These are phyloP conservation scores for Ridgeia piscesae DNA, from an alignment of 1,140 invertebrate species.

Conservation along the genomic window DNA sequence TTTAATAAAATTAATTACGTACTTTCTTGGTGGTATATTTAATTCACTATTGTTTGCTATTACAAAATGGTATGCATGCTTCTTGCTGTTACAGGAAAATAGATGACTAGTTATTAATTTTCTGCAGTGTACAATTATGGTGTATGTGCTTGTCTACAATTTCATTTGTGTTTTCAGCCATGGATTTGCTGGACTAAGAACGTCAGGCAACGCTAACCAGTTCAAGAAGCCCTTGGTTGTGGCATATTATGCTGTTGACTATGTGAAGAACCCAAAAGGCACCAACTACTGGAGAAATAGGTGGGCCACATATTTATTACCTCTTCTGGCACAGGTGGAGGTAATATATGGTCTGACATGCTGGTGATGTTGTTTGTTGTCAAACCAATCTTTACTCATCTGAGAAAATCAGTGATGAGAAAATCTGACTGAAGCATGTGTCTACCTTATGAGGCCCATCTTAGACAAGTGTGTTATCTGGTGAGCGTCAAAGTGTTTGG, in stretches of 20 bases:
- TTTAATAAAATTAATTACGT: not conserved
- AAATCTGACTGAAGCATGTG: constrained; percentile 12
- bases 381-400: constrained; percentile 9
- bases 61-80: not conserved
- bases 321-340: not conserved
- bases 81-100: not conserved
- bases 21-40: not conserved
- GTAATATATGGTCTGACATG: not conserved
- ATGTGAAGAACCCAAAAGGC: constrained; percentile 93
- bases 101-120: not conserved
- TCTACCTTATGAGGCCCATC: not conserved
- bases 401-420: not conserved
- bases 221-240: constrained; percentile 88
- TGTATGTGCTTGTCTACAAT: not conserved
- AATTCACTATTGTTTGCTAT: not conserved
- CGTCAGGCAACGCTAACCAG: constrained; percentile 78
- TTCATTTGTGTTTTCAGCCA: constrained; percentile 66
- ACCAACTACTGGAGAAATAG: constrained; percentile 99
- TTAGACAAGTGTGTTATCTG: not conserved
- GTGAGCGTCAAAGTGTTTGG: no score
- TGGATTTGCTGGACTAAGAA: constrained; percentile 88
- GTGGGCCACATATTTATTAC: constrained; percentile 62
- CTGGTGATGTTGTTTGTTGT: not conserved
- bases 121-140: not conserved
- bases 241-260: constrained; percentile 94